A percentile compares a stretch with the other conserved stretches of the same genome.
Conservation (phyloP, 1,140 invertebrate species). For the Belonocnema kinseyi region DNA sequence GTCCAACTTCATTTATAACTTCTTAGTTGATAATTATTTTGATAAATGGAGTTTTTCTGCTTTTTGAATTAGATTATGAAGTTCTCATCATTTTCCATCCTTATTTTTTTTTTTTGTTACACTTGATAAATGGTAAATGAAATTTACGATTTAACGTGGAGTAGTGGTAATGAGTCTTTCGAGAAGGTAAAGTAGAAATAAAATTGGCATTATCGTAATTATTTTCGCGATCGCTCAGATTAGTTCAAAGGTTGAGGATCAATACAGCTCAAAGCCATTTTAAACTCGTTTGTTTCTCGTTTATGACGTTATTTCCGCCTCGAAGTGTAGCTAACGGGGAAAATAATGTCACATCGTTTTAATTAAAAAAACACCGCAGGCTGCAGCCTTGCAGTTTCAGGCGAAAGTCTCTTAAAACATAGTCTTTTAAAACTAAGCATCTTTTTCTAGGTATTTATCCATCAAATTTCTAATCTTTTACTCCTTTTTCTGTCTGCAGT, state of each 20-base stretch:
- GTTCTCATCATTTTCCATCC: too few species aligned
- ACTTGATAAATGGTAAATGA: background rate
- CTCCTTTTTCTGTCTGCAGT: too few species aligned
- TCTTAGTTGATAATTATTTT: too few species aligned
- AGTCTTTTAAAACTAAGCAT: too few species aligned
- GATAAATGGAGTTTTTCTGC: too few species aligned
- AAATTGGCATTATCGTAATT: slow-evolving; percentile 18
- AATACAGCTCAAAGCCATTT: slow-evolving; percentile 27
- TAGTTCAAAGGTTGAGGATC: slow-evolving; percentile 16
- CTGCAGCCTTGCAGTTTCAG: background rate
- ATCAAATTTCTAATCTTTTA: too few species aligned
- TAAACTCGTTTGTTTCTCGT: slow-evolving; percentile 31
- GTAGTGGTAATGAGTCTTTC: background rate
- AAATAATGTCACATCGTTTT: slow-evolving; percentile 20
- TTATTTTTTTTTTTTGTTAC: too few species aligned
- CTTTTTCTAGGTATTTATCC: too few species aligned
- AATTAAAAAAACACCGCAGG: slow-evolving; percentile 25
- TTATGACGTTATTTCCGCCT: slow-evolving; percentile 24
- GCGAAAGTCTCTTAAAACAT: too few species aligned
- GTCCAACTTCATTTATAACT: too few species aligned
- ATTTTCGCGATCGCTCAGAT: slow-evolving; percentile 19
- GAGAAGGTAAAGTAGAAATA: background rate
- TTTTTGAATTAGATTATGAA: too few species aligned
- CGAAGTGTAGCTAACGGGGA: background rate
- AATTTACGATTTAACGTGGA: background rate